Evolutionary conservation across 1,140 invertebrate species (phyloP), one percentile per base, ranked within the genome.

Genomic region (Temnothorax curvispinosus): DNA sequence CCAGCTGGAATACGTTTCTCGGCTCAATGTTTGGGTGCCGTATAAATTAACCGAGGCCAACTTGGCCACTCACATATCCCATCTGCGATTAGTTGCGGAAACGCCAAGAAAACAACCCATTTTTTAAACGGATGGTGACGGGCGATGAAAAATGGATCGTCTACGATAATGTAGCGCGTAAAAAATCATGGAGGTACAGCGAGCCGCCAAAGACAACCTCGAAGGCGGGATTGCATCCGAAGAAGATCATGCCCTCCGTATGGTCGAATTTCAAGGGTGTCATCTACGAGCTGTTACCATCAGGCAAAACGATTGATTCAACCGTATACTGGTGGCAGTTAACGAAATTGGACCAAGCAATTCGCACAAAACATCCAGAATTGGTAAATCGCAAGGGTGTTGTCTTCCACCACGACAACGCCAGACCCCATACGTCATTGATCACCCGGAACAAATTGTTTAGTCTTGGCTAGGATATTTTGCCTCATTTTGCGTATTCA

Each of bases 331-430:
- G 47, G 18, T n/a, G 13, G 21, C 71, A 74, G 18, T 52, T 74
- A n/a, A 47, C 38, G 1, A 75, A 75, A 75, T 47, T 75, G 52
- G 21, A 75, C 27, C 0, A 75, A 56, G 72, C 35, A 75, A 56
- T 75, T n/a, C 18, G 56, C n/a, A 21, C 9, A 44, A 75, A 75
- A 27, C 35, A n/a, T 11, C 56, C 74, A 41, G 56, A 15, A 60
- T 76, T 76, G 32, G 9, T 35, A 60, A 76, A 76, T 76, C 38
- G 74, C 3, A 58, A 58, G 9, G 54, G 54, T 44, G 74, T 76
- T 27, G 38, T 58, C 3, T 75, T 75, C 54, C 74, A 60, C 11
- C 54, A 76, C 41, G 35, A 60, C 18, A 76, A 75, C 32, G 35
- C 71, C 11, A 56, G 27, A 41, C 56, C 56, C 9, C 9, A 60